A percentile compares a stretch with the other conserved stretches of the same genome.
These are phyloP conservation scores for Circaetus cinerascens DNA, from an alignment of 2,113 vertebrate genomes.

Conservation along the genomic window DNA sequence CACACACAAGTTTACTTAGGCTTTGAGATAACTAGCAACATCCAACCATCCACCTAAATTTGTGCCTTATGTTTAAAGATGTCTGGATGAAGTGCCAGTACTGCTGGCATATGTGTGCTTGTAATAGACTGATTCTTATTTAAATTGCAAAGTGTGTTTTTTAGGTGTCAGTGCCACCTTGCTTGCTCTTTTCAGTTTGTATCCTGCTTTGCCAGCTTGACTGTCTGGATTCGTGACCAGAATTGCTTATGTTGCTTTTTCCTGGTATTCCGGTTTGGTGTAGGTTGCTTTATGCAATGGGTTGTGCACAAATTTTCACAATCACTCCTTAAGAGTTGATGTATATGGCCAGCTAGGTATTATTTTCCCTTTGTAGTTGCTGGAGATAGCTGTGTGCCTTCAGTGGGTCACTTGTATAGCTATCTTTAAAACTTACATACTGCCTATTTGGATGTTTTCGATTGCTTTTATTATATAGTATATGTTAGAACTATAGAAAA, in stretches of 20 bases:
- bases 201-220: slow-evolving; percentile 15
- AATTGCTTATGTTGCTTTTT: slow-evolving; percentile 3
- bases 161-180: slow-evolving; percentile 38
- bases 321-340: background rate
- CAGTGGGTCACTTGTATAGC: background rate
- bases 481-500: background rate
- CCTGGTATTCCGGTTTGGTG: background rate
- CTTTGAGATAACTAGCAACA: background rate
- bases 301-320: background rate
- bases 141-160: slow-evolving; percentile 49
- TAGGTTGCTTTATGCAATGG: background rate
- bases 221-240: slow-evolving; percentile 34
- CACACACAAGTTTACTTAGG: background rate
- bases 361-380: background rate
- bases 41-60: background rate
- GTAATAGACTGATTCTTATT: slow-evolving; percentile 37
- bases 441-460: background rate
- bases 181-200: slow-evolving; percentile 49
- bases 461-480: background rate
- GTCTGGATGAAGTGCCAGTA: background rate
- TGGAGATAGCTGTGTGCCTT: background rate
- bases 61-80: background rate
- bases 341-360: background rate
- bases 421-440: background rate
- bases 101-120: background rate